phyloP scores from a whole-genome alignment of 2,888 invertebrate genomes.

The Bombylius discolor region DNA sequence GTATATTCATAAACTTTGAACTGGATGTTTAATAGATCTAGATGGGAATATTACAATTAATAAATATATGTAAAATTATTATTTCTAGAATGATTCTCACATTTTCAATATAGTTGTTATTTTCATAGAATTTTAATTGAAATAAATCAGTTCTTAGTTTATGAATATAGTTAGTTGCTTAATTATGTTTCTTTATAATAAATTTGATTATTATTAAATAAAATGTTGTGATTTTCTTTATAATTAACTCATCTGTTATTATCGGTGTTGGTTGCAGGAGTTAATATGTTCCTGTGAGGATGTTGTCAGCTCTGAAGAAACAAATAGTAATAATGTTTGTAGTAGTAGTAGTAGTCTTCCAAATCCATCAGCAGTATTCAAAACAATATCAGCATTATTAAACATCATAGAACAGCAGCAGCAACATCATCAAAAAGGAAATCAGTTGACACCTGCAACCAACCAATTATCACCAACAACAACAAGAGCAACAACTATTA shows the following conservation, averaged over 20 bases:
- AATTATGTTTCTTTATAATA: no score
- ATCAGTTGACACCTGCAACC: conserved; percentile 34
- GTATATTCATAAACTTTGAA: not conserved
- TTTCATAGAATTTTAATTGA: no score
- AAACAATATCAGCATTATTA: conserved; percentile 31
- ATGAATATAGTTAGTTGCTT: not conserved
- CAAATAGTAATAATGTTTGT: conserved; percentile 26
- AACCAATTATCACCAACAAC: conserved; percentile 9
- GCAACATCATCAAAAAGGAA: conserved; percentile 35
- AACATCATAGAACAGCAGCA: conserved; percentile 38
- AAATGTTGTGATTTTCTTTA: no score
- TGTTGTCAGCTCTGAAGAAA: conserved; percentile 36
- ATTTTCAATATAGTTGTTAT: no score
- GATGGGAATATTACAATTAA: no score
- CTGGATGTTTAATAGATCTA: not conserved
- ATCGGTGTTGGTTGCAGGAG: conserved; percentile 53
- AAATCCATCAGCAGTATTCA: conserved; percentile 30
- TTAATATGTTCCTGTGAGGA: conserved; percentile 50
- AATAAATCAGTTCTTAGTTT: not conserved
- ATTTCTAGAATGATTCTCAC: no score
- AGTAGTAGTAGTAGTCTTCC: conserved; percentile 26
- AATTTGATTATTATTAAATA: no score
- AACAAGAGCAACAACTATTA: conserved; percentile 11
- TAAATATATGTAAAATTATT: no score
- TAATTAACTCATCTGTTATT: conserved; percentile 26